Conservation (phyloP, 2,113 vertebrate genomes). For the Tragelaphus imberbis region DNA sequence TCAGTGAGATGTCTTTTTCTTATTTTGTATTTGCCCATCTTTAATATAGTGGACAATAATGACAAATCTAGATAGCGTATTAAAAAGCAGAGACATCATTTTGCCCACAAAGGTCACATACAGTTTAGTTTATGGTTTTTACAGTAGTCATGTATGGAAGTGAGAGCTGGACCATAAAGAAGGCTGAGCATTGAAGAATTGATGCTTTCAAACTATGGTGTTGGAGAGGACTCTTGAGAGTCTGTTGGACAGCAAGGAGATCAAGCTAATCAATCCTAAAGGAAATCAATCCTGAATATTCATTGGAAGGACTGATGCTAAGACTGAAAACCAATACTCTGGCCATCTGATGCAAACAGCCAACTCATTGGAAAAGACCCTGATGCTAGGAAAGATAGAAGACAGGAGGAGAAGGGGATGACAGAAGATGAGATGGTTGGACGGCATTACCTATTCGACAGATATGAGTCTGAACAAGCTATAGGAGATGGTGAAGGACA, state of each 20-base stretch:
- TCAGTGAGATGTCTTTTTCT: neutral
- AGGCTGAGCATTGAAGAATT: neutral
- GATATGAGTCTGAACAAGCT: neutral
- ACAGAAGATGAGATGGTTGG: neutral
- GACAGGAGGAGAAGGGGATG: neutral
- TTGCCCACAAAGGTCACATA: neutral
- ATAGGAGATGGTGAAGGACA: neutral
- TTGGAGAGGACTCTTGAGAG: neutral
- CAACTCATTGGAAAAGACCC: neutral
- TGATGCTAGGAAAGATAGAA: neutral
- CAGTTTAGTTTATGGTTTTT: neutral
- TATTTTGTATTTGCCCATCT: neutral
- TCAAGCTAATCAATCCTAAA: neutral
- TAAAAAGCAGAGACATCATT: neutral
- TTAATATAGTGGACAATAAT: neutral
- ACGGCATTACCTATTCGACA: neutral
- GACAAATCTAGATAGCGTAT: neutral
- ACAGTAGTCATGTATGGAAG: neutral
- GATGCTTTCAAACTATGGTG: neutral
- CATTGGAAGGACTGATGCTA: neutral
- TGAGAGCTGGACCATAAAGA: neutral
- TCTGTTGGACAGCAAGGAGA: neutral
- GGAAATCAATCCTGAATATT: neutral
- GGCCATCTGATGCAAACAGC: neutral
- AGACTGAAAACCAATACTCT: neutral